These are phyloP conservation scores for Lithophane leautieri DNA, from an alignment of 2,888 invertebrate genomes.

Conservation along the genomic window DNA sequence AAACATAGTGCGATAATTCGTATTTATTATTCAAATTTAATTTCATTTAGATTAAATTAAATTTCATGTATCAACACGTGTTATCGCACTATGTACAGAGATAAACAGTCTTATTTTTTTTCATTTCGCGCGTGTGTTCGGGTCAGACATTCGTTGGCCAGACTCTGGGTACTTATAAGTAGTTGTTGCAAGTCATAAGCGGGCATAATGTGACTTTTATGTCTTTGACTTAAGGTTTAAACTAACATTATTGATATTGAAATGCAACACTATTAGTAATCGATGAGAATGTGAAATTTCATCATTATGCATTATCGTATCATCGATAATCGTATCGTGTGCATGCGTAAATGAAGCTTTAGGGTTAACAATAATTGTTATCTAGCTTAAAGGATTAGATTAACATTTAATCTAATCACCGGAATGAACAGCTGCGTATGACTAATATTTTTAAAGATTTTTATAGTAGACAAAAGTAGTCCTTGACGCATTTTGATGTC, in stretches of 20 bases:
- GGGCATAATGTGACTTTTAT: not conserved
- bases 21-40: no score
- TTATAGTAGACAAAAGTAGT: not conserved
- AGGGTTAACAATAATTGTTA: slow-evolving; percentile 12
- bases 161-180: no score
- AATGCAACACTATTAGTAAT: not conserved
- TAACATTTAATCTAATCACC: slow-evolving; percentile 41
- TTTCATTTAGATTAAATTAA: no score
- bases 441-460: slow-evolving; percentile 27
- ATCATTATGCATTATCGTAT: not conserved
- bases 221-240: not conserved
- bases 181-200: no score
- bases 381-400: slow-evolving; percentile 40
- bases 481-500: not conserved
- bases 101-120: no score
- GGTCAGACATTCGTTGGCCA: no score
- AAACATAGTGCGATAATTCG: no score
- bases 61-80: no score
- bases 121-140: no score
- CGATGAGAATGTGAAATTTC: not conserved
- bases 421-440: slow-evolving; percentile 43
- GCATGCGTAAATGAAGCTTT: slow-evolving; percentile 24
- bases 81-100: no score
- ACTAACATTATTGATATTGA: not conserved
- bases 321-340: not conserved